phyloP scores from a whole-genome alignment of 23 tunicate genomes.

The Halocynthia aurantium region DNA sequence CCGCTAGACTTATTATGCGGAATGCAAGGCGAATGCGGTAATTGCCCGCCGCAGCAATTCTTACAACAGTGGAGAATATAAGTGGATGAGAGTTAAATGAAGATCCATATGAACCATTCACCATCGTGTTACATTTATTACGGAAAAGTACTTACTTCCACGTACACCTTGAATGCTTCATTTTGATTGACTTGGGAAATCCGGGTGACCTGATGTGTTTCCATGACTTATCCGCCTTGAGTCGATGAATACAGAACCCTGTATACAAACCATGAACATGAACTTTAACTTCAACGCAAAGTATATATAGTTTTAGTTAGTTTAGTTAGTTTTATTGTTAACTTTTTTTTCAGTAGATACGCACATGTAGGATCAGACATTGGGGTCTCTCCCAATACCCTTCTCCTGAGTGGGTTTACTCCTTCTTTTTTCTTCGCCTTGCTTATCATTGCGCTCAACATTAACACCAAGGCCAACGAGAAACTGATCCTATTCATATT shows the following conservation, averaged over 20 bases:
- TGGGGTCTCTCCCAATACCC: not conserved
- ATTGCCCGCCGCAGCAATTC: constrained; percentile 23
- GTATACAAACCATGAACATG: not conserved
- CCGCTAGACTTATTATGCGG: constrained; percentile 40
- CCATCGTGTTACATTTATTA: not conserved
- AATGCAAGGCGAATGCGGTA: constrained; percentile 52
- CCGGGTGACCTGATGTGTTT: constrained; percentile 35
- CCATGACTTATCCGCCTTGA: constrained; percentile 57
- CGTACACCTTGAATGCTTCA: constrained; percentile 62
- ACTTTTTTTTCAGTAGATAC: not conserved
- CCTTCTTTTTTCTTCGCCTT: not conserved
- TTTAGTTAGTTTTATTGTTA: no score
- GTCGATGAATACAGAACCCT: constrained; percentile 58
- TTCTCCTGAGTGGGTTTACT: not conserved
- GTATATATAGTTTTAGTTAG: no score
- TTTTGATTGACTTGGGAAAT: constrained; percentile 41
- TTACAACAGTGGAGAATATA: not conserved
- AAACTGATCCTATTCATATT: no score
- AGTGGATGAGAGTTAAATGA: not conserved
- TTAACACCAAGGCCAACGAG: no score
- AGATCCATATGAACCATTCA: not conserved
- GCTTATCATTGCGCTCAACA: no score
- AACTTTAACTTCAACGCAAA: no score
- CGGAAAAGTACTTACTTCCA: constrained; percentile 49
- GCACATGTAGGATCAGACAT: constrained; percentile 1